These are phyloP conservation scores for Tachysurus vachellii DNA, from an alignment of 2,113 vertebrate genomes.

Conservation along the genomic window DNA sequence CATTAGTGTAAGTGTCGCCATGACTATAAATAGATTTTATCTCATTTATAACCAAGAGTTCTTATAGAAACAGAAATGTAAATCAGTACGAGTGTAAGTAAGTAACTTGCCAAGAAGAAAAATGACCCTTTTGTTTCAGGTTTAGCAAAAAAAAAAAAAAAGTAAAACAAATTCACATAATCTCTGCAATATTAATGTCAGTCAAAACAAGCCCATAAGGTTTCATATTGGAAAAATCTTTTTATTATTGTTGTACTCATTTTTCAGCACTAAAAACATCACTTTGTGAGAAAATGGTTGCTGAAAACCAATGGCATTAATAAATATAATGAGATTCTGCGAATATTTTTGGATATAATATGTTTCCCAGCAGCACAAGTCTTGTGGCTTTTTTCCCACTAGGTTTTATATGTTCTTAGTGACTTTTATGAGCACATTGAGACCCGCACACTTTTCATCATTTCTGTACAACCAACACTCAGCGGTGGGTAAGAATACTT, in stretches of 20 bases:
- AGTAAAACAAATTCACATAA: neutral
- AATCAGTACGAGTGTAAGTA: neutral
- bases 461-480: constrained; percentile 38
- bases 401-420: constrained; percentile 41
- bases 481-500: constrained; percentile 19
- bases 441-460: constrained; percentile 13
- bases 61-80: neutral
- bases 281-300: neutral
- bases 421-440: constrained; percentile 36
- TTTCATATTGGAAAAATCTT: neutral
- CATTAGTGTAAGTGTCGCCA: too few species aligned
- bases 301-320: constrained; percentile 6
- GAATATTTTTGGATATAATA: constrained; percentile 39
- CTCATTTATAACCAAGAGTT: neutral
- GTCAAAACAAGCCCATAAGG: neutral
- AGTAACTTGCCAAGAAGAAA: neutral
- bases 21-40: neutral
- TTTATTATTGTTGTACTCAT: neutral
- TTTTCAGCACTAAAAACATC: neutral
- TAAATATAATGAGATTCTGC: constrained; percentile 28
- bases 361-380: constrained; percentile 23
- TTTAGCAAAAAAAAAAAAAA: neutral
- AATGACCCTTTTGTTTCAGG: neutral
- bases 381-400: constrained; percentile 11
- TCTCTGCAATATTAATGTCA: neutral